A percentile compares a stretch with the other conserved stretches of the same genome.
Evolutionary conservation across 2,113 vertebrate genomes (phyloP).

Genomic region (Otocyon megalotis): DNA sequence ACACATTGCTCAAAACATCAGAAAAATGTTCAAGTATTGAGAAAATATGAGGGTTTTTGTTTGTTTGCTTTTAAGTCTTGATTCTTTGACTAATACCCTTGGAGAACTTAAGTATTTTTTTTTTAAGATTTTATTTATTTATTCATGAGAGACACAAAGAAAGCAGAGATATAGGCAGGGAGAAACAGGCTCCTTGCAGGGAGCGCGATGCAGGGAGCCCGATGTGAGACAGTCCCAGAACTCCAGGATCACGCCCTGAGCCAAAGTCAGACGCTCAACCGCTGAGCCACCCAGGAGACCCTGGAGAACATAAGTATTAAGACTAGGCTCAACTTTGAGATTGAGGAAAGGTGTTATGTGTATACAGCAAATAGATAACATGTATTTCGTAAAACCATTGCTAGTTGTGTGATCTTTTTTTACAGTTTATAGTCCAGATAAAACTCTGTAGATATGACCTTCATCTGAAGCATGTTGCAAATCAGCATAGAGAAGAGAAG

Average conservation of each 20-base stretch:
- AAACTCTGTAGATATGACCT: conserved; percentile 41
- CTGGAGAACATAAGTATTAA: not conserved
- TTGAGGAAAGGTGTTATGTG: not conserved
- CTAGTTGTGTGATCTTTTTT: conserved; percentile 28
- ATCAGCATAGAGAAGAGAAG: conserved; percentile 9
- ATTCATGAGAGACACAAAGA: too few relatives aligned
- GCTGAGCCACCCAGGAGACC: too few relatives aligned
- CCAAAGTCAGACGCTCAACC: too few relatives aligned
- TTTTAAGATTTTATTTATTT: too few relatives aligned
- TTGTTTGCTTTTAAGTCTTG: not conserved
- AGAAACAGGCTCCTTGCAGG: too few relatives aligned
- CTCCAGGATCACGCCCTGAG: too few relatives aligned
- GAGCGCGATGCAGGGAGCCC: too few relatives aligned
- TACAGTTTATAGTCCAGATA: not conserved
- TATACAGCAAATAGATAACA: not conserved
- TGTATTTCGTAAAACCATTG: not conserved
- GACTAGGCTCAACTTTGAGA: not conserved
- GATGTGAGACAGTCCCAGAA: too few relatives aligned
- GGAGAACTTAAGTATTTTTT: not conserved
- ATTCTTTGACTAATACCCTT: not conserved
- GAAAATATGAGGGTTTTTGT: conserved; percentile 11
- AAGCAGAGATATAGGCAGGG: too few relatives aligned
- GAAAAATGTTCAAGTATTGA: conserved; percentile 15
- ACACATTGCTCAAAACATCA: not conserved
- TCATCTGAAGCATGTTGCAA: conserved; percentile 33